Conservation (phyloP, 1,140 invertebrate genomes). For the Atta cephalotes region DNA sequence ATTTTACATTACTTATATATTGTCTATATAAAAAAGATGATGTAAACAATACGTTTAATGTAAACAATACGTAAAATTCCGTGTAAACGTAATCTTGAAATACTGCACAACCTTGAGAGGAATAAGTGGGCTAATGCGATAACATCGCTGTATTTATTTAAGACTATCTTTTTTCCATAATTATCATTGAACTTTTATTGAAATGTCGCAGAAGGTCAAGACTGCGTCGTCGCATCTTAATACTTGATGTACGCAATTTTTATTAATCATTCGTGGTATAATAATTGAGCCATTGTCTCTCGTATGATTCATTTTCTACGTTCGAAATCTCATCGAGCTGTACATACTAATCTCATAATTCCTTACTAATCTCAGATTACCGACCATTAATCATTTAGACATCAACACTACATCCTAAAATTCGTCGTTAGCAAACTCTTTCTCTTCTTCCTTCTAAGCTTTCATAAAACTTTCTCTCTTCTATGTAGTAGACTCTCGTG, state of each 20-base stretch:
- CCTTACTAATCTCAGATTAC: background rate
- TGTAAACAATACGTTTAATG: too few relatives aligned
- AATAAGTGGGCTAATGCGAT: background rate
- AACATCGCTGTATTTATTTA: background rate
- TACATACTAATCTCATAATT: background rate
- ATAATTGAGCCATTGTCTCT: background rate
- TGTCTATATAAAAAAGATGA: too few relatives aligned
- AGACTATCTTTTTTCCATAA: conserved; percentile 32
- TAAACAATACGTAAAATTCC: too few relatives aligned
- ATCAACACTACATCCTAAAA: background rate
- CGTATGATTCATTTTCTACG: conserved; percentile 3
- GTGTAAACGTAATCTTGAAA: too few relatives aligned
- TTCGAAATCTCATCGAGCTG: background rate
- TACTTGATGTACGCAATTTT: background rate
- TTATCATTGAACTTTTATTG: conserved; percentile 58
- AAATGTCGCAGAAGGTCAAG: conserved; percentile 50
- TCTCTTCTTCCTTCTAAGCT: background rate
- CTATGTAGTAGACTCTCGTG: background rate
- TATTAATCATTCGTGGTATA: background rate
- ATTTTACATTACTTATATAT: too few relatives aligned
- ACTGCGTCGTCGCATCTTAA: background rate
- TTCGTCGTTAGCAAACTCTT: background rate
- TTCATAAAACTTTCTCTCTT: background rate
- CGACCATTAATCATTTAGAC: background rate
- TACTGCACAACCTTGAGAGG: background rate